Evolutionary conservation across 53 echinoderm and acorn worm species (phyloP), one percentile per base, ranked within the genome.

Genomic region (Luidia sarsii): DNA sequence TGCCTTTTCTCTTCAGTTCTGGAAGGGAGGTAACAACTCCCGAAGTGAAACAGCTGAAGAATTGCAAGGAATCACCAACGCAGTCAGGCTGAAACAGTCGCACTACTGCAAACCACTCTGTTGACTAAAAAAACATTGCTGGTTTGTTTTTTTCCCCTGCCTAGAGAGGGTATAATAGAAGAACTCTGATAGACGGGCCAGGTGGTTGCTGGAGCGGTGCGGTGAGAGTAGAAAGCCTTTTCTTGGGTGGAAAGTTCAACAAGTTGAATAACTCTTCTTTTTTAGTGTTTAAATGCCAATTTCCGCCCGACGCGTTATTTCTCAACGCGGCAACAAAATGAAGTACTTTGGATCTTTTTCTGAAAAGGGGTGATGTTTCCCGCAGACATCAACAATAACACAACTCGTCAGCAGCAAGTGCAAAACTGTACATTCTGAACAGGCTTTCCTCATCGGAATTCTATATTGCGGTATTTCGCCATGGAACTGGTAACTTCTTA

Each of bases 71-170:
- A 77, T 77, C 61, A 61, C 51, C 48, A 77, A 59, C 43, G 77
- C 61, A 30, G 31, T 16, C 10, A 77, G 61, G 60, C 77, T 70
- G 77, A 77, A 77, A 61, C 77, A 60, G 77, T 77, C 77, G 61
- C 59, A 75, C 59, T 60, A 61, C 77, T 77, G 61, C 61, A 18
- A 60, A 48, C 60, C 23, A 55, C 20, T 31, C 60, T 77, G 77
- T 77, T 77, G 59, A 77, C 77, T 77, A 29, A 60, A 43, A 59
- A 30, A 77, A 77, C 61, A 60, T 46, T 27, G 74, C 14, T 61
- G 38, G 74, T 15, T 31, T 77, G 22, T 45, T 46, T 77, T 77
- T 59, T 29, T 64, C 11, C 11, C 6, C 41, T 67, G 41, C 19
- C 35, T 77, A 20, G 61, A 60, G 29, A n/a, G n/a, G n/a, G 1